These are phyloP conservation scores for Nipponacmea schrenckii DNA, from an alignment of 2,888 invertebrate species.

Conservation along the genomic window DNA sequence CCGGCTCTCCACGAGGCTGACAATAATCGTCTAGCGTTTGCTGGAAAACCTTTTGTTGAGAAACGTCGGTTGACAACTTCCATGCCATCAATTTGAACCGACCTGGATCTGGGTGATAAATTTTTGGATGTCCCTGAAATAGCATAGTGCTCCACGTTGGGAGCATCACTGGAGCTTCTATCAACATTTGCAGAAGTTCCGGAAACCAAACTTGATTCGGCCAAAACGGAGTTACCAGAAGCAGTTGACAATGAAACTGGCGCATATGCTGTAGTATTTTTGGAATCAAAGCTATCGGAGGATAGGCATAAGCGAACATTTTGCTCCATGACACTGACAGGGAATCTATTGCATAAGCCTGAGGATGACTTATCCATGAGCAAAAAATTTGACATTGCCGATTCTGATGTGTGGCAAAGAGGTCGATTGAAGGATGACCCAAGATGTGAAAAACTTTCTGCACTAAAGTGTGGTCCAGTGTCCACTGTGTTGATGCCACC, in stretches of 20 bases:
- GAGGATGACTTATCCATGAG: slow-evolving; percentile 8
- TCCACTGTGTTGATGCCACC: slow-evolving; percentile 29
- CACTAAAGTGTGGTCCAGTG: slow-evolving; percentile 19
- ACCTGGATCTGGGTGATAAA: slow-evolving; percentile 28
- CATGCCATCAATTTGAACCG: slow-evolving; percentile 29
- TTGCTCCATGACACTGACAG: slow-evolving; percentile 19
- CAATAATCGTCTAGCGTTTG: slow-evolving; percentile 27
- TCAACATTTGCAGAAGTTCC: slow-evolving; percentile 19
- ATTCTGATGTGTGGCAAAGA: slow-evolving; percentile 21
- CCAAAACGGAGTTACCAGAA: slow-evolving; percentile 11
- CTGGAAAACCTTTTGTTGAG: slow-evolving; percentile 27
- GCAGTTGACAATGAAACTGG: slow-evolving; percentile 14
- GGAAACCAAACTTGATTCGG: slow-evolving; percentile 21
- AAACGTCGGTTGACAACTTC: slow-evolving; percentile 29
- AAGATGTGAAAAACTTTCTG: slow-evolving; percentile 10
- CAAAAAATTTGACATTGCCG: slow-evolving; percentile 18
- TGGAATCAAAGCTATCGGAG: slow-evolving; percentile 13
- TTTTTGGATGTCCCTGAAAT: slow-evolving; percentile 20
- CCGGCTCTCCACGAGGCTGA: slow-evolving; percentile 30
- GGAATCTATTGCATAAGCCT: slow-evolving; percentile 18
- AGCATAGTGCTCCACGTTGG: slow-evolving; percentile 23
- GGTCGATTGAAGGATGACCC: slow-evolving; percentile 20
- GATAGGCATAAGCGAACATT: slow-evolving; percentile 22
- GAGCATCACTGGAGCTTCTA: slow-evolving; percentile 22
- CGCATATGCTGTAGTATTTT: slow-evolving; percentile 17